Base-by-base conservation (phyloP, 2,888 invertebrate genomes). In the Drosophila atroscutellata region DNA sequence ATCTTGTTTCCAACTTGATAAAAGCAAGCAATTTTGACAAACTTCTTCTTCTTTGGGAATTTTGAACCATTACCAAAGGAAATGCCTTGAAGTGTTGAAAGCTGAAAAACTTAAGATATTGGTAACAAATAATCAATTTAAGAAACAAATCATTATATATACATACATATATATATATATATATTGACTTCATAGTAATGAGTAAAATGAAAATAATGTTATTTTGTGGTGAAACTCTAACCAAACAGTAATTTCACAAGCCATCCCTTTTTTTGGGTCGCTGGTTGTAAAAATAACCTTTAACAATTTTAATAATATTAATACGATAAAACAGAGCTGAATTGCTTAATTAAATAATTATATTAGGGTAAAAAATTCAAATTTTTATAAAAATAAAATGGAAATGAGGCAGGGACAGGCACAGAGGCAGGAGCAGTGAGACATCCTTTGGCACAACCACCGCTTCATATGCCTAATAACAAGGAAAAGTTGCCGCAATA, bases 401-500 rank as follows among this genome's bases (percentile, higher is more conserved):
- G 24, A 52, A 52, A 42, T 30, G 20, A 32, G 62, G 15, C 24
- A 26, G 28, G 8, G 13, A 11, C 18, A 6, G 49, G 30, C 6
- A 15, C 3, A 11, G n/a, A 13, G 37, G 3, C 7, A 37, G 15
- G 5, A 20, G 7, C 24, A 24, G 2, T 3, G 36, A 18, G 18
- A 18, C 32, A 32, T 34, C 18, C 20, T 26, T 18, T 20, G 45
- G 8, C 20, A 49, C 34, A 13, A n/a, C 26, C 55, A 6, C 20
- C 49, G 20, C 45, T 39, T 54, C 26, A 57, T 47, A 45, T 57
- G 39, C 55, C 56, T 75, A 73, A 84, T 66, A 74, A 81, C 50
- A 51, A 56, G 51, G 34, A 52, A 61, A 66, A 59, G 57, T 68
- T 65, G 64, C 72, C 72, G 70, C 71, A 81, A 79, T 71, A 69